Evolutionary conservation across 2,113 vertebrate species (phyloP).

Genomic region (Psammodynastes pulverulentus): DNA sequence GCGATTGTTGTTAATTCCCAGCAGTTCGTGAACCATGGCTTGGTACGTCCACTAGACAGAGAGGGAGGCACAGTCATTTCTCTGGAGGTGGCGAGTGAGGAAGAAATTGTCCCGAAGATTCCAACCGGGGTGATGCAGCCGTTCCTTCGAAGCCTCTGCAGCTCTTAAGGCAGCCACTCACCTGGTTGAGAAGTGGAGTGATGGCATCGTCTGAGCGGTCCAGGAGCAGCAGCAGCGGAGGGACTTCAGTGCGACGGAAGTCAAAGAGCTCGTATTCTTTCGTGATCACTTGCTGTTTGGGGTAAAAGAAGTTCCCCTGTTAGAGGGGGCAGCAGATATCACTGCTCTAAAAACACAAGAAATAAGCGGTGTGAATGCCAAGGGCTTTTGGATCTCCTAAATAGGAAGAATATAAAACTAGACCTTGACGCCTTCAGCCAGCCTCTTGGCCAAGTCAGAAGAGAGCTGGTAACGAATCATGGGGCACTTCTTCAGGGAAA

Average conservation of each 20-base stretch:
- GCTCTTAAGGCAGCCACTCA: neutral
- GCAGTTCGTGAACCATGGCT: constrained; percentile 95
- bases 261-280: constrained; percentile 97
- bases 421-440: constrained; percentile 92
- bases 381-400: neutral
- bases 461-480: constrained; percentile 97
- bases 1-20: constrained; percentile 94
- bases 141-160: neutral
- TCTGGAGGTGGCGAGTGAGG: no score
- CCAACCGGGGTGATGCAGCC: neutral
- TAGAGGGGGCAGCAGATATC: neutral
- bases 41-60: constrained; percentile 93
- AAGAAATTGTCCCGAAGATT: neutral
- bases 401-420: neutral
- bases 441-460: constrained; percentile 85
- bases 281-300: constrained; percentile 89
- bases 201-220: constrained; percentile 92
- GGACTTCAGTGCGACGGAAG: constrained; percentile 92
- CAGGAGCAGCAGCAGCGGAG: constrained; percentile 89
- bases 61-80: accelerated
- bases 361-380: no score
- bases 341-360: neutral
- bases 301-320: neutral
- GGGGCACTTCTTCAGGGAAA: constrained; percentile 95
- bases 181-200: constrained; percentile 84